Base-by-base conservation (phyloP, 2,113 vertebrate species). In the Trochalopteron elliotii region DNA sequence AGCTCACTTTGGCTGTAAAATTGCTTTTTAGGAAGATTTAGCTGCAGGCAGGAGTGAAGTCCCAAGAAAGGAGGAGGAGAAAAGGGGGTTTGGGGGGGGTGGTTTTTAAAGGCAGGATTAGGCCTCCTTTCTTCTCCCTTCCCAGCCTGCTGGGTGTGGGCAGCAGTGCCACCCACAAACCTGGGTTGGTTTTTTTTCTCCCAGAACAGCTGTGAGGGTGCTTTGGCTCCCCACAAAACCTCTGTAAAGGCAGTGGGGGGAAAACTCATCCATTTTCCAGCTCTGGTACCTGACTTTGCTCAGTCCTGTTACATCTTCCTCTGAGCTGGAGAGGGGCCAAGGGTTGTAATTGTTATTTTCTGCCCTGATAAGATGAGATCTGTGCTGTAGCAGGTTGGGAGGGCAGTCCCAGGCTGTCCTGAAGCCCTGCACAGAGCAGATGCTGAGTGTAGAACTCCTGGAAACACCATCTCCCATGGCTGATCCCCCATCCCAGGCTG, bases 21-120 rank as follows among this genome's bases (percentile, higher is more conserved):
- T 30, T 92, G 91, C 96, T 96, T 94, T 97, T 97, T 45, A 96
- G 97, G 97, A 96, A 96, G 93, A 25, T 94, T 94, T 55, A 94
- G 57, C 85, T 88, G 52, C 15, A 39, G 90, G 69, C 40, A 47
- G 53, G 67, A 82, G 93, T 21, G 37, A 72, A 83, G 49, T 65
- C 68, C 64, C 45, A 53, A 69, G 64, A 39, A 91, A 64, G 39
- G 63, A 77, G 74, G 30, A 57, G 69, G 47, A 89, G 69, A 22
- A 83, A 15, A 42, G 45, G n/a, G n/a, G n/a, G n/a, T 19, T 61
- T 93, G 5, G 79, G 64, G n/a, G 88, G 14, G 75, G 65, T 86
- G 0, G 1, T 59, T 88, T 77, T 56, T 15, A 21, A 90, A 70
- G 68, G n/a, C 28, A 78, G 81, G 55, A 30, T 64, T 59, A 25